Evolutionary conservation across 2,113 vertebrate genomes (phyloP).

Genomic region (Loxodonta africana): DNA sequence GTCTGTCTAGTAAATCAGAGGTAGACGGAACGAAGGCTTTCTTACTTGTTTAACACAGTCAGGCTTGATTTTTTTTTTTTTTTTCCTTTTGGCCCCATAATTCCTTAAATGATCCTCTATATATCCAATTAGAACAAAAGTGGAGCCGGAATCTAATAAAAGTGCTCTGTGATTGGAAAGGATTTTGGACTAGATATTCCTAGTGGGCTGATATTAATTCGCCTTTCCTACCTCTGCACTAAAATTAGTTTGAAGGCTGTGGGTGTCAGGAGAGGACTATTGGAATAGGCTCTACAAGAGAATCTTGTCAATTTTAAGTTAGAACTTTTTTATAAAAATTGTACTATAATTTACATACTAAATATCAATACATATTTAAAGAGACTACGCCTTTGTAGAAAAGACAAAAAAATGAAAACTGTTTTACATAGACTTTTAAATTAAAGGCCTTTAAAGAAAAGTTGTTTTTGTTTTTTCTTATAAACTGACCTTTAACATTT

Average conservation of each 20-base stretch:
- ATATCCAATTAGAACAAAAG: conserved; percentile 38
- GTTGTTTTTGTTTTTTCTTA: not conserved
- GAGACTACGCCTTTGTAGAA: not conserved
- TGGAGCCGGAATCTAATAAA: conserved; percentile 42
- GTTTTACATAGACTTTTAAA: conserved; percentile 18
- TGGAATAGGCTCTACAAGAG: not conserved
- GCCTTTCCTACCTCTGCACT: not conserved
- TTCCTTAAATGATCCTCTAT: conserved; percentile 20
- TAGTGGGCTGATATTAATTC: conserved; percentile 56
- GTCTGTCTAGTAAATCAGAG: not conserved
- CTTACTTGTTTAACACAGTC: not conserved
- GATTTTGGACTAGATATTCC: conserved; percentile 45
- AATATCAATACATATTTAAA: conserved; percentile 9
- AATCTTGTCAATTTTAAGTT: conserved; percentile 57
- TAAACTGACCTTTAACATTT: not conserved
- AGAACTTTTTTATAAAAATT: conserved; percentile 44
- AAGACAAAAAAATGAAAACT: conserved; percentile 1
- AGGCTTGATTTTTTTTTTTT: not conserved
- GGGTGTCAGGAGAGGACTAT: conserved; percentile 18
- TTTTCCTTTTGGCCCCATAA: not conserved
- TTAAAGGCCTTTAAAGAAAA: not conserved
- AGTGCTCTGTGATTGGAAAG: conserved; percentile 14
- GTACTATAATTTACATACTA: not conserved
- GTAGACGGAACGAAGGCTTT: not conserved
- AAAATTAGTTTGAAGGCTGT: conserved; percentile 57